Percentiles rank a stretch among this genome's conserved stretches.
These are phyloP conservation scores for Ceratina australensis DNA, from an alignment of 1,140 invertebrate genomes.

Conservation along the genomic window DNA sequence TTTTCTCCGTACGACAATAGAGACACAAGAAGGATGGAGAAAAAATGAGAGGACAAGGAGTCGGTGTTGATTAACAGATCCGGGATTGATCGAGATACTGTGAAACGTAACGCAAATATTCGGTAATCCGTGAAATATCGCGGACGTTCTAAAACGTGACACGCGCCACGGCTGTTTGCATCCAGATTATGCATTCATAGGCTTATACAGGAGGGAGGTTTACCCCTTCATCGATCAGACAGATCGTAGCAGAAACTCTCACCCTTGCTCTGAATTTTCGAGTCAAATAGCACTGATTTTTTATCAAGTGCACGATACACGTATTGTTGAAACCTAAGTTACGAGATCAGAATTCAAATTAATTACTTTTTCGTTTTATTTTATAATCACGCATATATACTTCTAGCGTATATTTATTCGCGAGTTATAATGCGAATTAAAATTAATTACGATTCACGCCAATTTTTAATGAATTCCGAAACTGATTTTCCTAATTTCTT, in stretches of 20 bases:
- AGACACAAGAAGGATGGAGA: background rate
- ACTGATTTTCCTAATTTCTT: background rate
- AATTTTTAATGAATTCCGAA: background rate
- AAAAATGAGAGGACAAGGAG: constrained; percentile 5
- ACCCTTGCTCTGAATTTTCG: no score
- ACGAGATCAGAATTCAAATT: no score
- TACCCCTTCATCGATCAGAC: constrained; percentile 67
- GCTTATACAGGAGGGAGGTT: constrained; percentile 70
- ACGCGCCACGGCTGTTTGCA: constrained; percentile 77
- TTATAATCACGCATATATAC: no score
- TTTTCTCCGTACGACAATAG: background rate
- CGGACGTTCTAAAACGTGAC: constrained; percentile 71
- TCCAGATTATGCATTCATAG: constrained; percentile 77
- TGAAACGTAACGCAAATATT: constrained; percentile 71
- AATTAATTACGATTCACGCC: no score
- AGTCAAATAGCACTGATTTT: no score
- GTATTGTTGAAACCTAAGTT: no score
- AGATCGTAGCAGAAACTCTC: background rate
- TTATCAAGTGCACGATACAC: no score
- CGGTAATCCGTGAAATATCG: constrained; percentile 79
- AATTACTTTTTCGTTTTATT: no score
- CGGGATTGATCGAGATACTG: constrained; percentile 54
- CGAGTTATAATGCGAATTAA: no score
- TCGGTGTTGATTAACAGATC: background rate
- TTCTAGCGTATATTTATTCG: no score